phyloP scores from a whole-genome alignment of 2,888 invertebrate genomes.

The Synergus umbraculus region DNA sequence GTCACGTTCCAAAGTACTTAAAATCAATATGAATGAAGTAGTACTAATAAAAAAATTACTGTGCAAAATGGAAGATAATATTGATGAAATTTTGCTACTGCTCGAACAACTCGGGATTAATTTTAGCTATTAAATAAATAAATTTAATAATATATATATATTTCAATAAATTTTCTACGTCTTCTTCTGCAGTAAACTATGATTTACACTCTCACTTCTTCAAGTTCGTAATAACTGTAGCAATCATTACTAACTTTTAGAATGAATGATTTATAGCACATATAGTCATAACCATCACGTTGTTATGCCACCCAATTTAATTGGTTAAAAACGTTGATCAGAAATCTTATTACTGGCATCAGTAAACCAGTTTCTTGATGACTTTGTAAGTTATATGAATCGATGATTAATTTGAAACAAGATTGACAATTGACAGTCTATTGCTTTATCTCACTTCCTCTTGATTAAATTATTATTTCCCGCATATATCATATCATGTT shows the following conservation, averaged over 20 bases:
- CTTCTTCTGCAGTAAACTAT: conserved; percentile 17
- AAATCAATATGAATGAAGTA: no score
- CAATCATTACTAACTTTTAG: conserved; percentile 19
- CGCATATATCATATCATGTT: no score
- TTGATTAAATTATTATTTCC: no score
- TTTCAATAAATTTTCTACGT: conserved; percentile 24
- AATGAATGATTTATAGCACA: conserved; percentile 14
- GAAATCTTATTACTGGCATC: neutral
- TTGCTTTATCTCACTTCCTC: neutral
- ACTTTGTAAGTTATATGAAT: neutral
- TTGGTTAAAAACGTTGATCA: neutral
- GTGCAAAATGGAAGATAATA: no score
- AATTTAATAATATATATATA: neutral
- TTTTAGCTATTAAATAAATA: no score
- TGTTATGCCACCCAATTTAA: conserved; percentile 13
- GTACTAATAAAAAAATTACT: no score
- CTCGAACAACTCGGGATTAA: no score
- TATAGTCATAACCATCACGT: conserved; percentile 5
- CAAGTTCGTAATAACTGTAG: conserved; percentile 34
- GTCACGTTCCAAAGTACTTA: no score
- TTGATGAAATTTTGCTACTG: no score
- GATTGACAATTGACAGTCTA: neutral
- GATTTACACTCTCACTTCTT: conserved; percentile 25
- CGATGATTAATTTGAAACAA: neutral
- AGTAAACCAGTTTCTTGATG: neutral